These are phyloP conservation scores for Lordiphosa stackelbergi DNA, from an alignment of 1,140 invertebrate species.

Conservation along the genomic window DNA sequence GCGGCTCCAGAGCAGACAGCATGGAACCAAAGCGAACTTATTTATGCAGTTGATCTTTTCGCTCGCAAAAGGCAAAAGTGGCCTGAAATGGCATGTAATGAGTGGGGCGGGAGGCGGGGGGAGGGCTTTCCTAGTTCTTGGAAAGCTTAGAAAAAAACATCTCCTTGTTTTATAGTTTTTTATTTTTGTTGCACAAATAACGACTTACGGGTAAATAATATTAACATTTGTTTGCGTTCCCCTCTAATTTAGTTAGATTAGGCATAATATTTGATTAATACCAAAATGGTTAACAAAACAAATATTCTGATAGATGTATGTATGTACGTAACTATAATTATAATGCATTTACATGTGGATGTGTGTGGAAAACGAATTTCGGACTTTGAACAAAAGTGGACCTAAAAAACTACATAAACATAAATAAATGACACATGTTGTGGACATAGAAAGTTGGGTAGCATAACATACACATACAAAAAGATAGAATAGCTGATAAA, in stretches of 20 bases:
- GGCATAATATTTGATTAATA: slow-evolving; percentile 58
- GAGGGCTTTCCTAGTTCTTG: too few species aligned
- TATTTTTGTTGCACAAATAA: slow-evolving; percentile 70
- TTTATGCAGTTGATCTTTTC: slow-evolving; percentile 19
- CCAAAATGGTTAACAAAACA: slow-evolving; percentile 68
- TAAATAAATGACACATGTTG: slow-evolving; percentile 73
- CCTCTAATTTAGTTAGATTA: slow-evolving; percentile 47
- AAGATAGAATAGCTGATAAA: slow-evolving; percentile 57
- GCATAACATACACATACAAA: slow-evolving; percentile 43
- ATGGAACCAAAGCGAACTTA: slow-evolving; percentile 28
- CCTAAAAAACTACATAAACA: slow-evolving; percentile 63
- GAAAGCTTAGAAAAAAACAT: slow-evolving; percentile 2
- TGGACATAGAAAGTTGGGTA: slow-evolving; percentile 69
- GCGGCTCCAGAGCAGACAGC: slow-evolving; percentile 25
- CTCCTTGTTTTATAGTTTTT: slow-evolving; percentile 42
- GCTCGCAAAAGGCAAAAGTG: too few species aligned
- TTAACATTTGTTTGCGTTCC: slow-evolving; percentile 54
- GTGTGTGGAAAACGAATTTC: slow-evolving; percentile 38
- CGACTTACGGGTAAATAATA: slow-evolving; percentile 67
- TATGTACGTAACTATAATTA: slow-evolving; percentile 14
- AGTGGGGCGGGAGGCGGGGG: too few species aligned
- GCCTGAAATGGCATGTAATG: too few species aligned
- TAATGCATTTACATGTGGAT: slow-evolving; percentile 1
- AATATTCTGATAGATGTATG: slow-evolving; percentile 34
- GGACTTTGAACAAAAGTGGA: slow-evolving; percentile 24